Percentiles rank a stretch among this genome's conserved stretches.
Evolutionary conservation across 2,888 invertebrate species (phyloP).

Genomic region (Hirudinaria manillensis): DNA sequence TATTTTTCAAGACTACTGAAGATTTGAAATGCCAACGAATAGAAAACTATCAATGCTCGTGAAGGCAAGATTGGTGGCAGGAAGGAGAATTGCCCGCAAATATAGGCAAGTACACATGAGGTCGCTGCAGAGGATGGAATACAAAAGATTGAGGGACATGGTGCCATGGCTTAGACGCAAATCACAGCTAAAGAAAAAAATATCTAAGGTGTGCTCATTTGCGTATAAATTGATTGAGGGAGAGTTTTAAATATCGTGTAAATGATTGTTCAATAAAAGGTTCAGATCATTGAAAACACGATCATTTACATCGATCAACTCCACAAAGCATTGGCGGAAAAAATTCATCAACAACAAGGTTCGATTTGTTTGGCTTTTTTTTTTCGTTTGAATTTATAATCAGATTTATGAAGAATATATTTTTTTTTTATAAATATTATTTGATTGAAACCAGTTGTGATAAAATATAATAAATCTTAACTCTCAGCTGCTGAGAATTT

Average conservation of each 20-base stretch:
- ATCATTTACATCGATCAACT: slow-evolving; percentile 33
- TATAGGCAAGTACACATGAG: slow-evolving; percentile 46
- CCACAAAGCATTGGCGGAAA: slow-evolving; percentile 28
- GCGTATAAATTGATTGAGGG: neutral
- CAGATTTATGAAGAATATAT: no score
- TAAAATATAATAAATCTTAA: neutral
- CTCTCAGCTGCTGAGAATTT: neutral
- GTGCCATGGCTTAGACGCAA: slow-evolving; percentile 50
- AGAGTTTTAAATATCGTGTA: neutral
- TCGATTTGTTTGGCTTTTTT: neutral
- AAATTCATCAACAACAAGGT: slow-evolving; percentile 14
- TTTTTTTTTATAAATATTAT: no score
- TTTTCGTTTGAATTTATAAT: neutral
- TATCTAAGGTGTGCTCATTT: neutral
- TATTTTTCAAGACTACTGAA: no score
- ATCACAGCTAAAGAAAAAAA: neutral
- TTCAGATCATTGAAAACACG: slow-evolving; percentile 31
- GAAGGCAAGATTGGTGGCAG: slow-evolving; percentile 25
- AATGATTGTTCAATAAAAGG: slow-evolving; percentile 13
- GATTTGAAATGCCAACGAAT: no score
- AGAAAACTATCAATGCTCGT: neutral
- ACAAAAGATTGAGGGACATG: slow-evolving; percentile 52
- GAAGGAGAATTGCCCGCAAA: slow-evolving; percentile 45
- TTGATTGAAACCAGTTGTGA: no score
- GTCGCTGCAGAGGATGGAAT: slow-evolving; percentile 49